Base-by-base conservation (phyloP, 2,797 vertebrate genomes). In the Notoglanidium macrostoma region DNA sequence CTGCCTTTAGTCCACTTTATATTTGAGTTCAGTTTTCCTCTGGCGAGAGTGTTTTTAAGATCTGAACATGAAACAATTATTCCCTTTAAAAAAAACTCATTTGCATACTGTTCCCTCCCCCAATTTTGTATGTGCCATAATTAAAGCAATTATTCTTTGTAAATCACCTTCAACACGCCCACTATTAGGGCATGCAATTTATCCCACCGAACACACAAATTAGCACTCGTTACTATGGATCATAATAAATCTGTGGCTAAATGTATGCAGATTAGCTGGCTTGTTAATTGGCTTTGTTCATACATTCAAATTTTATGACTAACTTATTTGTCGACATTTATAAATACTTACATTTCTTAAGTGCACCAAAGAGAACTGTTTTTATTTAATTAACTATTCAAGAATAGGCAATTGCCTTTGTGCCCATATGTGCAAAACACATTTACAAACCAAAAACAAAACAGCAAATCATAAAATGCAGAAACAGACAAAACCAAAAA, bases 121-220 rank as follows among this genome's bases (percentile, higher is more conserved):
- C 11, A 10, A 23, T 23, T 74, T 74, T 49, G 44, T 11, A 74
- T 74, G 72, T n/a, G 10, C 23, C 44, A 49, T 74, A 51, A 49
- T 74, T 74, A 74, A 49, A 7, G 72, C 44, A 11, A 2, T 73
- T 23, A 44, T 73, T 73, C 19, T 23, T 46, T 23, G 70, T 44
- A 44, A 73, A 73, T 46, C 40, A 73, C 40, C 9, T 3, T 10
- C 40, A 74, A 49, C 67, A 70, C 32, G 17, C 17, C 67, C 67
- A 35, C 29, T 21, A 70, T 77, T 51, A 35, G 29, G 57, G 29
- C 54, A 59, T 40, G 29, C 11, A 40, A 59, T 44, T 44, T 61
- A 59, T 80, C 55, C 32, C 57, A 59, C 32, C 26, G 77, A 59
- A 80, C 55, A 26, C 77, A 40, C 77, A 23, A 59, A 59, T 80